Evolutionary conservation across 2,888 invertebrate genomes (phyloP).

Genomic region (Drosophila mayaguana): DNA sequence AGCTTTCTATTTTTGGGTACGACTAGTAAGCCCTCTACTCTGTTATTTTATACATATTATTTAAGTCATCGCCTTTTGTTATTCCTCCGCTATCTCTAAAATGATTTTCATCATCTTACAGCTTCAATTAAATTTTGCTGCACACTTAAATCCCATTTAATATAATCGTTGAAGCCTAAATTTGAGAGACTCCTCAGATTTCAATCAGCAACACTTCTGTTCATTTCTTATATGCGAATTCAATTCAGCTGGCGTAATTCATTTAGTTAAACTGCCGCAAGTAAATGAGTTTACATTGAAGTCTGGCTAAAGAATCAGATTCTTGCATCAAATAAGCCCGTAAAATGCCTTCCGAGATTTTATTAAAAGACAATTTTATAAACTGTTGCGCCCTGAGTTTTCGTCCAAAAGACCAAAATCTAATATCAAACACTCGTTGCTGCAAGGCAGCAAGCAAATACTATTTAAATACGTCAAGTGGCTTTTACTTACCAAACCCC

Average conservation of each 20-base stretch:
- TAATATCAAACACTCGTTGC: constrained; percentile 56
- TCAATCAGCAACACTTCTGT: background rate
- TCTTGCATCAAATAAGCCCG: background rate
- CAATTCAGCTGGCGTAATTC: background rate
- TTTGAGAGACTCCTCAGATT: background rate
- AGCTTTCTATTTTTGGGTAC: too few species aligned
- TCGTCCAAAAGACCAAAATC: constrained; percentile 53
- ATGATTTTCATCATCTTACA: background rate
- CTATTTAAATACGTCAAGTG: constrained; percentile 49
- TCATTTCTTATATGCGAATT: background rate
- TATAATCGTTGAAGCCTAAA: background rate
- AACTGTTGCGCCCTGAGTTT: constrained; percentile 56
- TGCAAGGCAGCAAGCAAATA: constrained; percentile 31
- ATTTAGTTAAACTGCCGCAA: background rate
- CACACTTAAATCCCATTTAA: background rate
- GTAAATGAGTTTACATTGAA: background rate
- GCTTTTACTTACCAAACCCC: constrained; percentile 7
- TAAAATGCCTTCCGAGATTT: constrained; percentile 22
- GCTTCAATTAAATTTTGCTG: background rate
- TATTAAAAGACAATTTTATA: constrained; percentile 69
- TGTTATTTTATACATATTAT: background rate
- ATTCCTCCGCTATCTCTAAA: background rate
- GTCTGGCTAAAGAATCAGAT: background rate
- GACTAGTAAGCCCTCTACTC: too few species aligned
- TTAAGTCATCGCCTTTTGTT: background rate